phyloP scores from a whole-genome alignment of 2,113 vertebrate species.

The Ranitomeya imitator region DNA sequence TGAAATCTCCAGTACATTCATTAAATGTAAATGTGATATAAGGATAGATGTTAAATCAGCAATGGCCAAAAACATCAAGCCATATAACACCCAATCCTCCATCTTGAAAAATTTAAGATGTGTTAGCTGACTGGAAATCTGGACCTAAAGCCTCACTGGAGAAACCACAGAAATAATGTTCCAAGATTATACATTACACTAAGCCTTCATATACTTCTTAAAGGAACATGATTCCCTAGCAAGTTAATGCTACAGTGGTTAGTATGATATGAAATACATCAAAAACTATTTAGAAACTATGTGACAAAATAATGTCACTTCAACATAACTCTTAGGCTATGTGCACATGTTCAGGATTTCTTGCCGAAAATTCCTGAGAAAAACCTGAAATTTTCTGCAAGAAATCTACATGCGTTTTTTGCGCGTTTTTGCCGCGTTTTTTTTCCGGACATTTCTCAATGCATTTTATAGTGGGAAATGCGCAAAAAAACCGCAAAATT shows the following conservation, averaged over 20 bases:
- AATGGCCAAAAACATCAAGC: conserved; percentile 40
- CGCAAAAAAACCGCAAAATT: too few species aligned
- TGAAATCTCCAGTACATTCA: conserved; percentile 33
- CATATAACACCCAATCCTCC: conserved; percentile 40
- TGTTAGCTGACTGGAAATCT: conserved; percentile 45
- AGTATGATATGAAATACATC: background rate
- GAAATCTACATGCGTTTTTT: too few species aligned
- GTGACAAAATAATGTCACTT: background rate
- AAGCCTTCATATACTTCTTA: conserved; percentile 27
- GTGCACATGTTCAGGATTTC: too few species aligned
- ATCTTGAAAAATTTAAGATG: conserved; percentile 46
- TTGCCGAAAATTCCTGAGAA: too few species aligned
- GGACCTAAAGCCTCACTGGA: conserved; percentile 38
- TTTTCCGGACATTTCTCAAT: too few species aligned
- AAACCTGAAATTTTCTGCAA: too few species aligned
- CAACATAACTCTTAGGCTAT: background rate
- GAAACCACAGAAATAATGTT: conserved; percentile 44
- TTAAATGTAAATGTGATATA: conserved; percentile 42
- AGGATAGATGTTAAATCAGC: conserved; percentile 27
- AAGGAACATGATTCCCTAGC: background rate
- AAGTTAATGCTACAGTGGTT: background rate
- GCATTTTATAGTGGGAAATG: too few species aligned
- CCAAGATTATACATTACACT: conserved; percentile 14
- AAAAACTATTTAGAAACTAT: background rate
- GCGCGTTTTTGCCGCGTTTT: too few species aligned